Percentiles rank a stretch among this genome's conserved stretches.
Evolutionary conservation across 2,797 vertebrate species (phyloP).

Genomic region (Cryptoblepharus egeriae): DNA sequence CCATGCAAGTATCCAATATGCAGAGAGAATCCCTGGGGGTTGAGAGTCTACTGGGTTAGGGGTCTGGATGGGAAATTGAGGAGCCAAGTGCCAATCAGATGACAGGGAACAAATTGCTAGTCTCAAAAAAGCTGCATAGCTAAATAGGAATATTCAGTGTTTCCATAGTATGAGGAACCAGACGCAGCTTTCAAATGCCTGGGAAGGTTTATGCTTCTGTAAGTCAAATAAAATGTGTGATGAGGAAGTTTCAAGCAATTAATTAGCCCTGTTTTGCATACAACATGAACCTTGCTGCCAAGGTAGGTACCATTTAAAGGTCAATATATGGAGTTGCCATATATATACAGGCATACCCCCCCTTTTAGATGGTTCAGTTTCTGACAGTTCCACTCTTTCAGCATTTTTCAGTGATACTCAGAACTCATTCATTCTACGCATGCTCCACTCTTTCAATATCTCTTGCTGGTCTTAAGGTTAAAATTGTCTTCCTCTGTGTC

Average conservation of each 20-base stretch:
- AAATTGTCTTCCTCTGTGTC: no score
- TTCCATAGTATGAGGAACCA: slow-evolving; percentile 11
- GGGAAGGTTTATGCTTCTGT: background rate
- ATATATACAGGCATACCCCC: no score
- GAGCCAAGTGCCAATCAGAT: background rate
- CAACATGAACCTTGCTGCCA: background rate
- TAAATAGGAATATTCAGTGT: slow-evolving; percentile 54
- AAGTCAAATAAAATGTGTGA: background rate
- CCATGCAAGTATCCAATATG: slow-evolving; percentile 25
- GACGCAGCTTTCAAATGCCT: slow-evolving; percentile 1
- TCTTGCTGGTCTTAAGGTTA: no score
- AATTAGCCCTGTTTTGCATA: accelerated
- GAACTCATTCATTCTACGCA: no score
- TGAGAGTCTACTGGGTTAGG: slow-evolving; percentile 56
- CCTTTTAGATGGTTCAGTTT: no score
- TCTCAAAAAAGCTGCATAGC: slow-evolving; percentile 53
- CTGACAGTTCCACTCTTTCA: no score
- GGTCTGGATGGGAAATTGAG: slow-evolving; percentile 40
- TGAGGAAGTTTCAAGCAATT: background rate
- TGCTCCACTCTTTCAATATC: no score
- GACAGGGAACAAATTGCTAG: slow-evolving; percentile 41
- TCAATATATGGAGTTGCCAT: no score
- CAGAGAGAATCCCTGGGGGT: slow-evolving; percentile 28
- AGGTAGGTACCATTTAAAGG: background rate
- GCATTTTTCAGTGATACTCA: no score